Evolutionary conservation across 2,113 vertebrate species (phyloP).

Genomic region (Spheniscus mendiculus): DNA sequence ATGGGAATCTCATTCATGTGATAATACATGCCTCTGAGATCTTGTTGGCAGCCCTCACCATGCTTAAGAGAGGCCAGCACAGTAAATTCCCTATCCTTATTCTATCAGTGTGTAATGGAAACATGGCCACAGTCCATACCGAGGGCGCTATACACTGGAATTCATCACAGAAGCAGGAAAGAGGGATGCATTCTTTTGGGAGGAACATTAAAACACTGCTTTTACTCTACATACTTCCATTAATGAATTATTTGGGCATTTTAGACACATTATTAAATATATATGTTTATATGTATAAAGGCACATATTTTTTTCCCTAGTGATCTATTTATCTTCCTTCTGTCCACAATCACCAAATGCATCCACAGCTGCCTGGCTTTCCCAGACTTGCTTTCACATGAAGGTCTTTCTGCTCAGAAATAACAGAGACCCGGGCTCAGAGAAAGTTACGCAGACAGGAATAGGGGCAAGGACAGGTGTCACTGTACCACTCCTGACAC

Average conservation of each 20-base stretch:
- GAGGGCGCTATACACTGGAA: too few relatives aligned
- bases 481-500: not conserved
- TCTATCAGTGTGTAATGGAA: not conserved
- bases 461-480: not conserved
- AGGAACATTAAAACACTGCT: not conserved
- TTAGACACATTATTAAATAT: not conserved
- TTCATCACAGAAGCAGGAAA: not conserved
- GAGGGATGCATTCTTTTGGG: not conserved
- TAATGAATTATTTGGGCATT: not conserved
- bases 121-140: not conserved
- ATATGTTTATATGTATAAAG: not conserved
- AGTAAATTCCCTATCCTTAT: not conserved
- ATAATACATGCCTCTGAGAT: not conserved
- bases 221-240: not conserved
- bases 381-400: not conserved
- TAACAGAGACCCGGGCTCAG: fast-evolving
- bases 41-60: not conserved
- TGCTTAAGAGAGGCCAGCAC: not conserved
- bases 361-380: not conserved
- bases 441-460: fast-evolving
- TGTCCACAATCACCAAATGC: not conserved
- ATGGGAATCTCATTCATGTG: not conserved
- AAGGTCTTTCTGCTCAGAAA: not conserved
- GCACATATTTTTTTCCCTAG: not conserved
- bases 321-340: not conserved